Base-by-base conservation (phyloP, 1,140 invertebrate species). In the Lepidurus couesii region DNA sequence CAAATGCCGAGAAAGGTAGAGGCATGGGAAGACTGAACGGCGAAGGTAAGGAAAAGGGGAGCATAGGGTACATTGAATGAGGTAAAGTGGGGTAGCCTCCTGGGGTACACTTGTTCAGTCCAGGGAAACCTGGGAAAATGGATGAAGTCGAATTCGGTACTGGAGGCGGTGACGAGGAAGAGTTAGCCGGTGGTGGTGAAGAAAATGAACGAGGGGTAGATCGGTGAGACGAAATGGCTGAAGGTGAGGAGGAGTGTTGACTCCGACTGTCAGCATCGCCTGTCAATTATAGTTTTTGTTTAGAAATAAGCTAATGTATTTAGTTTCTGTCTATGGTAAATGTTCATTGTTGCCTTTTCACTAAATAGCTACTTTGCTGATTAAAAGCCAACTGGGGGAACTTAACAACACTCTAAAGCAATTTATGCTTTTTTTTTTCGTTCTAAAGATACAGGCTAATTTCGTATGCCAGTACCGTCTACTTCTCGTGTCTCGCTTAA, bases 11-110 rank as follows among this genome's bases (percentile, higher is more conserved):
- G 24, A 74, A 79, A 6, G 78, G 44, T 74, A 79, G 43, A 11
- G 78, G 78, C 44, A 79, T 42, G 21, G 78, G 78, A 16, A 79
- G 73, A 26, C 44, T 74, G 45, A 79, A 79, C 6, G 78, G 74
- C 74, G 73, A 24, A 6, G 78, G 74, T 21, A 79, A 11, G n/a
- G 78, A 75, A 44, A 79, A 79, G 11, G 78, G 78, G 11, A 79
- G 78, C 43, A 75, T 45, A 8, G 78, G 78, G 45, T 79, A 79
- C 53, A 65, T 65, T 7, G 53, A 65, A 13, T 13, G 53, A 24
- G 75, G 75, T 53, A 77, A 43, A 44, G 42, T 45, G 5, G 75
- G 75, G 75, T 77, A 77, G 42, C 13, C 21, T 65, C 53, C 53
- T 7, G 53, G 53, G 13, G 16, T 65, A 16, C 53, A 65, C 53